Percentiles rank a stretch among this genome's conserved stretches.
phyloP scores from a whole-genome alignment of 2,797 vertebrate species.

The Propithecus deckenii region DNA sequence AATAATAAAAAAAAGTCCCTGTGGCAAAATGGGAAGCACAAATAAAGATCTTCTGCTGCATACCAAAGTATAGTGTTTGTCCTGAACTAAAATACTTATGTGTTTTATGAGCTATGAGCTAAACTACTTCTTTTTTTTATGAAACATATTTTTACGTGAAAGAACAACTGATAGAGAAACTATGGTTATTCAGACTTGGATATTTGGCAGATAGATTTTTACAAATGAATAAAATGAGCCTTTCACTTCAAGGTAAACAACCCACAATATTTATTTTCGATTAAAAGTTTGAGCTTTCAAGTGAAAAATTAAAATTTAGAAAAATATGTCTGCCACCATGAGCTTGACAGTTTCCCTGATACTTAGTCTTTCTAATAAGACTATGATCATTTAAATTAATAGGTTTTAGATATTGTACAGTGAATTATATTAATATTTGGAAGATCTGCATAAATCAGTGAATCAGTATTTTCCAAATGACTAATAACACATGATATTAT shows the following conservation, averaged over 20 bases:
- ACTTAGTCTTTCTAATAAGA: background rate
- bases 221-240: background rate
- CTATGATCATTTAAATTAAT: background rate
- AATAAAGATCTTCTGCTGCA: background rate
- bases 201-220: background rate
- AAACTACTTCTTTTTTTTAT: background rate
- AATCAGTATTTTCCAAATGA: background rate
- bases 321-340: background rate
- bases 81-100: background rate
- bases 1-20: background rate
- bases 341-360: background rate
- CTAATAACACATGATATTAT: background rate
- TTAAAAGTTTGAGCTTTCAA: background rate
- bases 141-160: background rate
- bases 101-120: background rate
- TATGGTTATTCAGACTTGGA: background rate
- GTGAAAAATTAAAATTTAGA: background rate
- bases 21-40: background rate
- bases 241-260: background rate
- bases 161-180: background rate
- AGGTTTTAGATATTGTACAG: background rate
- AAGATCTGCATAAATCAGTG: background rate
- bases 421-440: background rate
- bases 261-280: background rate
- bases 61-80: background rate